Evolutionary conservation across 2,888 invertebrate genomes (phyloP), one percentile per base, ranked within the genome.

Genomic region (Epinotia ramella): DNA sequence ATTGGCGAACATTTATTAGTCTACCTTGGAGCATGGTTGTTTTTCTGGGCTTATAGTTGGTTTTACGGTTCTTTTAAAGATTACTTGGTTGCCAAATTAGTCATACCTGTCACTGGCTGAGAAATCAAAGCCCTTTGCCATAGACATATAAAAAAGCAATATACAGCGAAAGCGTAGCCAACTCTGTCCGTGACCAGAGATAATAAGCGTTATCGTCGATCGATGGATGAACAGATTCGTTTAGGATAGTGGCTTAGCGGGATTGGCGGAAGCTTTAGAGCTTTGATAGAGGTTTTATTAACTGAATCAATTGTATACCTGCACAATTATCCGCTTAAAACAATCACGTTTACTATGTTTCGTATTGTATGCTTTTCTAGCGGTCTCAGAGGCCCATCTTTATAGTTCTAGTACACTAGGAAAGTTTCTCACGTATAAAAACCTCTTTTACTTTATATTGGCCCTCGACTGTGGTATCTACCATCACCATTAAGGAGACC

Each of bases 211-310:
- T 66, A 65, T 73, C 64, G 2, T 12, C 62, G 68, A 68, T 73
- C 73, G 63, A 73, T 63, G 63, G 56, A 63, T 73, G n/a, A 7
- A 46, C n/a, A 49, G 73, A 73, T 73, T 68, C 73, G 16, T 68
- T 68, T 68, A 57, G 63, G 73, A 73, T 63, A 73, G 6, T 53
- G 12, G 40, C 11, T 73, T 73, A 69, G 69, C 73, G 13, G 68
- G 11, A n/a, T 33, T 33, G 18, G 59, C 66, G 33, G 33, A 40
- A n/a, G 53, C 53, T 53, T 64, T 28, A 24, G 18, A 62, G 18
- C 18, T 40, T 49, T 46, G 12, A 12, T 12, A 5, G 11, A 20
- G 20, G 20, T 16, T 56, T 44, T 13, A 12, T 18, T 44, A 46
- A 18, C 2, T 64, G 46, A 62, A 40, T 28, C 0, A 53, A n/a